Percentiles rank a stretch among this genome's conserved stretches.
phyloP scores from a whole-genome alignment of 2,888 invertebrate genomes.

The Cryptophagus acutangulus region DNA sequence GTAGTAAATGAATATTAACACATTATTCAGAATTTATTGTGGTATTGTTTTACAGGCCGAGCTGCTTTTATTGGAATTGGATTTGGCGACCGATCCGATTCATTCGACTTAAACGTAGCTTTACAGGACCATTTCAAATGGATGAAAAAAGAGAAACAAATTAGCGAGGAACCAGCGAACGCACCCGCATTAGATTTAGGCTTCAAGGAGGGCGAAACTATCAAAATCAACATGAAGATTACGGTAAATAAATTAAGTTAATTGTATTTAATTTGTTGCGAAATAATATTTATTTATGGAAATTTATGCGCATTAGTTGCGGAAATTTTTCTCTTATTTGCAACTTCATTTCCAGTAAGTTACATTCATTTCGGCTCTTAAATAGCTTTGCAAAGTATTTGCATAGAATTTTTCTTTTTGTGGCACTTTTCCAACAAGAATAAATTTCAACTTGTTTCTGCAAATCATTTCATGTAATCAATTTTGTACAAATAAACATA shows the following conservation, averaged over 20 bases:
- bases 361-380: too few species aligned
- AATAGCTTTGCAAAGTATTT: too few species aligned
- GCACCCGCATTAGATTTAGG: slow-evolving; percentile 86
- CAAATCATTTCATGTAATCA: too few species aligned
- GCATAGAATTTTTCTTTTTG: too few species aligned
- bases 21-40: too few species aligned
- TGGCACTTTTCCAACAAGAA: too few species aligned
- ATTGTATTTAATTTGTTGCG: slow-evolving; percentile 4
- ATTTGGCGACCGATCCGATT: slow-evolving; percentile 95
- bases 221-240: slow-evolving; percentile 98
- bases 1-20: slow-evolving; percentile 46
- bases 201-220: slow-evolving; percentile 99
- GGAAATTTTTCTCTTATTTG: too few species aligned
- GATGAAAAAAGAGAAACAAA: slow-evolving; percentile 76
- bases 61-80: slow-evolving; percentile 95
- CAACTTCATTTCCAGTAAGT: too few species aligned
- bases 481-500: too few species aligned
- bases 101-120: slow-evolving; percentile 97
- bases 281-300: slow-evolving; percentile 5
- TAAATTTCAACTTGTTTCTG: too few species aligned
- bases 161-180: slow-evolving; percentile 73
- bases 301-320: too few species aligned
- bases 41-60: too few species aligned
- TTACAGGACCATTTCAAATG: slow-evolving; percentile 98
- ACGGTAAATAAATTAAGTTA: slow-evolving; percentile 70